A percentile compares a stretch with the other conserved stretches of the same genome.
These are phyloP conservation scores for Rhabditophanes sp. DNA, from an alignment of 2,888 invertebrate genomes.

Conservation along the genomic window DNA sequence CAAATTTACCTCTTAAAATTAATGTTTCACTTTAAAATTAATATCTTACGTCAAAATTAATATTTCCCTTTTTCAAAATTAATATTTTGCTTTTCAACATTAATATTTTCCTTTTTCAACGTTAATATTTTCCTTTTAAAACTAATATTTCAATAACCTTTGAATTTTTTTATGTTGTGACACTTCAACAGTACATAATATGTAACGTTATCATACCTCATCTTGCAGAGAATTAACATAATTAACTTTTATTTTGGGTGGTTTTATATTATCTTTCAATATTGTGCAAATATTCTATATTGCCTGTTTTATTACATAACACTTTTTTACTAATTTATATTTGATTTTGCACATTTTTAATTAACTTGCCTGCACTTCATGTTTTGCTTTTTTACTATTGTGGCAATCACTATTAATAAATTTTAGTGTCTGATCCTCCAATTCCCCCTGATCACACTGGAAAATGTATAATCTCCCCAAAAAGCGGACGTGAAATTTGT, in stretches of 20 bases:
- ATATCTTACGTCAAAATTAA: too few species aligned
- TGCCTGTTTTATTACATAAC: background rate
- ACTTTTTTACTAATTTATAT: slow-evolving; percentile 1
- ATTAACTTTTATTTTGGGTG: slow-evolving; percentile 2
- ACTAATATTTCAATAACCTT: slow-evolving; percentile 1
- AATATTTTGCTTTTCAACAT: too few species aligned
- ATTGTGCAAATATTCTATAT: too few species aligned
- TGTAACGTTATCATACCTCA: too few species aligned
- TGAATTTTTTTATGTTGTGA: slow-evolving; percentile 1
- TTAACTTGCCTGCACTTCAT: background rate
- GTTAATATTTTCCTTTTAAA: slow-evolving; percentile 4
- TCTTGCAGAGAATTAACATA: slow-evolving; percentile 2
- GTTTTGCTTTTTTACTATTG: slow-evolving; percentile 2
- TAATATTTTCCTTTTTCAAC: too few species aligned
- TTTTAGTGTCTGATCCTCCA: slow-evolving; percentile 41
- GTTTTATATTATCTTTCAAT: background rate
- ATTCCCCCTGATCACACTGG: slow-evolving; percentile 41
- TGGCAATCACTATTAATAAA: background rate
- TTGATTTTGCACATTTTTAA: slow-evolving; percentile 1
- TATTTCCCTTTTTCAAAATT: too few species aligned
- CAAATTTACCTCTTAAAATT: background rate
- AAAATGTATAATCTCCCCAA: slow-evolving; percentile 25
- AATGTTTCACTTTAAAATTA: slow-evolving; percentile 3
- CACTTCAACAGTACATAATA: too few species aligned
- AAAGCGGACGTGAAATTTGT: slow-evolving; percentile 33